A percentile compares a stretch with the other conserved stretches of the same genome.
Evolutionary conservation across 2,888 invertebrate genomes (phyloP).

Genomic region (Volucella bombylans): DNA sequence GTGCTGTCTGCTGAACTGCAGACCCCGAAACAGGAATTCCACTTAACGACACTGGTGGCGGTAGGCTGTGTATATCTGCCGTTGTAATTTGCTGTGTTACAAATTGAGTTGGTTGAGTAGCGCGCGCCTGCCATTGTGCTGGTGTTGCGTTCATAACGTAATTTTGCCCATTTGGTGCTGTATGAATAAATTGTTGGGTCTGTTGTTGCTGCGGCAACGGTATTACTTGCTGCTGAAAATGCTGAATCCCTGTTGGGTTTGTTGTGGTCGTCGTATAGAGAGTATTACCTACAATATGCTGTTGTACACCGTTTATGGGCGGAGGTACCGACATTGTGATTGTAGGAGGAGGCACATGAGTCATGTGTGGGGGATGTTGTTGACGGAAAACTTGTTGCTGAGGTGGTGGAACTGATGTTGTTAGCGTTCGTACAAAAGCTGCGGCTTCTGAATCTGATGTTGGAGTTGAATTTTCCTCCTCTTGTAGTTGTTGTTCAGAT

Average conservation of each 20-base stretch:
- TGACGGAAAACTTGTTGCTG: conserved; percentile 64
- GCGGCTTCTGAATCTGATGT: conserved; percentile 40
- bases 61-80: conserved; percentile 53
- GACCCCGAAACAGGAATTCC: conserved; percentile 57
- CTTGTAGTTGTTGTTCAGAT: conserved; percentile 31
- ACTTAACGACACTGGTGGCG: conserved; percentile 61
- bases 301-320: conserved; percentile 68
- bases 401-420: conserved; percentile 58
- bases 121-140: conserved; percentile 64
- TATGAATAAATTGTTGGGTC: conserved; percentile 66
- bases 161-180: conserved; percentile 66
- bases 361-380: conserved; percentile 62
- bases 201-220: conserved; percentile 65
- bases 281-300: conserved; percentile 69
- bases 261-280: conserved; percentile 67
- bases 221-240: conserved; percentile 67
- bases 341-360: conserved; percentile 66
- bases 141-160: conserved; percentile 66
- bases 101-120: conserved; percentile 59
- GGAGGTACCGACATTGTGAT: conserved; percentile 70
- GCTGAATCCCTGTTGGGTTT: conserved; percentile 58
- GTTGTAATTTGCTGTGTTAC: conserved; percentile 64
- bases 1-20: conserved; percentile 57
- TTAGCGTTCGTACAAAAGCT: conserved; percentile 41
- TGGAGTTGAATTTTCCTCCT: conserved; percentile 45